Conservation (phyloP, 2,113 vertebrate species). For the Tragelaphus buxtoni region DNA sequence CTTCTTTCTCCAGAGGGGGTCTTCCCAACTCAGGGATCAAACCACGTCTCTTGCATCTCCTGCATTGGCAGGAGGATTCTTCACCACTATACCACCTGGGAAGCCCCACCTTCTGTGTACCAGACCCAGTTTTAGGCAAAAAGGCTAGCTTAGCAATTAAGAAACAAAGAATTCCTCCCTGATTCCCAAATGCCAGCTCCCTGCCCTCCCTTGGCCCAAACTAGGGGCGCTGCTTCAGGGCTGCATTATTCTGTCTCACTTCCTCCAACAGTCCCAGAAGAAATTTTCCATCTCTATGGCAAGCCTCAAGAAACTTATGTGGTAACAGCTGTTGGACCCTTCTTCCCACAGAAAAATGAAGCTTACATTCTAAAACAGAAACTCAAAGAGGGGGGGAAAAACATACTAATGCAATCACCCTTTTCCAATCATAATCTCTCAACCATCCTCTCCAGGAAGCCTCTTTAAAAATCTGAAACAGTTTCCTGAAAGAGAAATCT, state of each 20-base stretch:
- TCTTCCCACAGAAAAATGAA: neutral
- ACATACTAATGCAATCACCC: neutral
- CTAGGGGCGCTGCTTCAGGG: neutral
- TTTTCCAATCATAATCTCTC: slow-evolving; percentile 39
- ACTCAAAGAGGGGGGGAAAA: neutral
- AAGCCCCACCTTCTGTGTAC: neutral
- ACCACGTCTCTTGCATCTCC: neutral
- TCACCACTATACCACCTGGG: neutral
- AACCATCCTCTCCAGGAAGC: slow-evolving; percentile 7
- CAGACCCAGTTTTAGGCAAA: neutral
- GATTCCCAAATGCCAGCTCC: neutral
- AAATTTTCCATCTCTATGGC: neutral
- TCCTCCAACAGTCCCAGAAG: neutral
- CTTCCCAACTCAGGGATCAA: neutral
- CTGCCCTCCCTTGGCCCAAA: neutral
- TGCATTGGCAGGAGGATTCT: neutral
- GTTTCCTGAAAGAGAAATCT: neutral
- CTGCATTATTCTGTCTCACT: neutral
- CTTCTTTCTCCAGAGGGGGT: neutral
- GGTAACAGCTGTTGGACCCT: neutral
- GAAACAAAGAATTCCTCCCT: neutral
- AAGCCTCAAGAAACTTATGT: neutral
- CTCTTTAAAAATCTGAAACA: slow-evolving; percentile 35
- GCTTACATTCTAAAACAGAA: slow-evolving; percentile 5
- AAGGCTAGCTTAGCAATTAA: neutral